Evolutionary conservation across 2,113 vertebrate species (phyloP).

Genomic region (Heloderma charlesbogerti): DNA sequence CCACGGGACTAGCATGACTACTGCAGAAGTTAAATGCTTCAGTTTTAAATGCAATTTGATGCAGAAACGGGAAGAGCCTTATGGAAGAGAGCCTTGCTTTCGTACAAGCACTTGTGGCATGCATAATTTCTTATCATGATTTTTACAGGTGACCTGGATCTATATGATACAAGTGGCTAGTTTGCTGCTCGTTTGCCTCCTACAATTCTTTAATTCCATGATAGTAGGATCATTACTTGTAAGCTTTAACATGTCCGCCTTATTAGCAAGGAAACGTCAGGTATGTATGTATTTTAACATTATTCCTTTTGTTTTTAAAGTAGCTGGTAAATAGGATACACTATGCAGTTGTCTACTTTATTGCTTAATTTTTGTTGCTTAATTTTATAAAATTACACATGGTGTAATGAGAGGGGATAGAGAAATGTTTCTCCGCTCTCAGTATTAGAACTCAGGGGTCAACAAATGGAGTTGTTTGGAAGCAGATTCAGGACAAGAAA

Average conservation of each 20-base stretch:
- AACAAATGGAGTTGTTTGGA: background rate
- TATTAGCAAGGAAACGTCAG: constrained; percentile 89
- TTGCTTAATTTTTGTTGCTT: background rate
- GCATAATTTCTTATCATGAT: constrained; percentile 32
- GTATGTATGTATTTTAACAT: constrained; percentile 69
- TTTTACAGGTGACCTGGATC: constrained; percentile 83
- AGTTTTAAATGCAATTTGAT: background rate
- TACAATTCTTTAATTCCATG: constrained; percentile 98
- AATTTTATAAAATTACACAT: background rate
- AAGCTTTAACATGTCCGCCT: constrained; percentile 90
- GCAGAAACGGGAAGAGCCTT: background rate
- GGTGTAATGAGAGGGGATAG: background rate
- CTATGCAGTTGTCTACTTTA: background rate
- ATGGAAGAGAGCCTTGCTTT: background rate
- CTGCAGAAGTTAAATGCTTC: background rate
- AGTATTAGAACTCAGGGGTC: background rate
- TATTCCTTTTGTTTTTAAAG: constrained; percentile 18
- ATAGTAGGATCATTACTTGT: constrained; percentile 92
- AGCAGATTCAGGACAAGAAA: background rate
- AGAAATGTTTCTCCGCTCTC: background rate
- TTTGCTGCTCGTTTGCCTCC: constrained; percentile 88
- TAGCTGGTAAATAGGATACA: background rate
- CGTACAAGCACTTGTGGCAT: constrained; percentile 32
- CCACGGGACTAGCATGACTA: background rate
- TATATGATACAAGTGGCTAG: constrained; percentile 87